A percentile compares a stretch with the other conserved stretches of the same genome.
These are phyloP conservation scores for Urechis unicinctus DNA, from an alignment of 2,888 invertebrate genomes.

Conservation along the genomic window DNA sequence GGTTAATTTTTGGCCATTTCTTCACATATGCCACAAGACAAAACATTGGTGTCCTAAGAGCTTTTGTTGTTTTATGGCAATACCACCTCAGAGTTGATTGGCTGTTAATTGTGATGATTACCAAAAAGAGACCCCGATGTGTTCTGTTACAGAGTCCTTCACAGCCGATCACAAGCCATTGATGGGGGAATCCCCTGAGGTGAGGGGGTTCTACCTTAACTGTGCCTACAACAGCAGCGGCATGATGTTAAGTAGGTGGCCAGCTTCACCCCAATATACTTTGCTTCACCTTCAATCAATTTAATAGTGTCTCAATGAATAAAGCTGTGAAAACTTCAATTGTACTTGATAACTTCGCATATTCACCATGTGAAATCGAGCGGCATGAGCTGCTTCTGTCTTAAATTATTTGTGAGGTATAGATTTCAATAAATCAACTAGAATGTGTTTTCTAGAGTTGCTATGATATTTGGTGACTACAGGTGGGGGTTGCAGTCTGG, in stretches of 20 bases:
- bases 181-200: slow-evolving; percentile 60
- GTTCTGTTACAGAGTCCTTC: slow-evolving; percentile 63
- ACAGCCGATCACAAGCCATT: slow-evolving; percentile 87
- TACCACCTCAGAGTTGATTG: background rate
- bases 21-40: too few species aligned
- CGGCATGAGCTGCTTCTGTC: too few species aligned
- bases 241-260: slow-evolving; percentile 71
- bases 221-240: slow-evolving; percentile 87
- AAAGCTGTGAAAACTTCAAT: too few species aligned
- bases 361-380: background rate
- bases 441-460: too few species aligned
- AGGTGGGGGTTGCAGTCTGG: slow-evolving; percentile 78
- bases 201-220: slow-evolving; percentile 71
- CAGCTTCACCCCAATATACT: too few species aligned
- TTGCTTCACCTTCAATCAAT: too few species aligned
- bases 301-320: too few species aligned
- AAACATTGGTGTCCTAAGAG: background rate
- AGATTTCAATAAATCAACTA: too few species aligned
- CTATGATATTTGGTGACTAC: too few species aligned
- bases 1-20: too few species aligned
- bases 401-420: too few species aligned
- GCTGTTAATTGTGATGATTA: background rate
- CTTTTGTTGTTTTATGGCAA: background rate
- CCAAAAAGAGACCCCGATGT: background rate
- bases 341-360: too few species aligned